Evolutionary conservation across 2,888 invertebrate species (phyloP), one percentile per base, ranked within the genome.

Genomic region (Petrolisthes cinctipes): DNA sequence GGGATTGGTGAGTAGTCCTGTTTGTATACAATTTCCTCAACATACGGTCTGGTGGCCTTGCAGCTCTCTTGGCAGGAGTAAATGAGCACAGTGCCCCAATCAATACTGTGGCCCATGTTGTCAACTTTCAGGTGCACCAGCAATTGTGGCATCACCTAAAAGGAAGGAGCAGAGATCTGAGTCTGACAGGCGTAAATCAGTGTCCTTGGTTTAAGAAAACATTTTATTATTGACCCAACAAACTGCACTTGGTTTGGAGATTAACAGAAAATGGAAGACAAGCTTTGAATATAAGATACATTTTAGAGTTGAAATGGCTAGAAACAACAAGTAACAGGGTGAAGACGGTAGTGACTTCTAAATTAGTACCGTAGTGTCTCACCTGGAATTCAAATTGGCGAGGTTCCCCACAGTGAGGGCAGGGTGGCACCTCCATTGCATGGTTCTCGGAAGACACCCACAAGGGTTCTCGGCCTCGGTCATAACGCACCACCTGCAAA

Each of bases 301-400:
- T 37, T 37, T 37, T 37, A 37, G 2, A 37, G 37, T 37, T 37
- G 37, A 37, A 37, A 37, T 2, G 2, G 37, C 37, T 37, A 37
- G 37, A 37, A 37, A 37, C n/a, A n/a, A n/a, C 37, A 37, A 37
- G 37, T 37, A 37, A 37, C 37, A 37, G 37, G 37, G 37, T 37
- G 37, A 37, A 37, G 37, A 37, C 2, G 37, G 37, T 37, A 2
- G 37, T 37, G 37, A 2, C 37, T 37, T 37, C 37, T 37, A 37
- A 37, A 37, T 37, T 37, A 37, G 37, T n/a, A n/a, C n/a, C n/a
- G n/a, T 37, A 11, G 17, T 61, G 61, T 7, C 92, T 92, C 92
- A 96, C 95, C 94, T 97, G 97, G 93, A 97, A 98, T 94, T 99
- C 99, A 94, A 97, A 99, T 91, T 95, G 95, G 91, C 98, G 95